Base-by-base conservation (phyloP, 2,888 invertebrate genomes). In the Tuta absoluta region DNA sequence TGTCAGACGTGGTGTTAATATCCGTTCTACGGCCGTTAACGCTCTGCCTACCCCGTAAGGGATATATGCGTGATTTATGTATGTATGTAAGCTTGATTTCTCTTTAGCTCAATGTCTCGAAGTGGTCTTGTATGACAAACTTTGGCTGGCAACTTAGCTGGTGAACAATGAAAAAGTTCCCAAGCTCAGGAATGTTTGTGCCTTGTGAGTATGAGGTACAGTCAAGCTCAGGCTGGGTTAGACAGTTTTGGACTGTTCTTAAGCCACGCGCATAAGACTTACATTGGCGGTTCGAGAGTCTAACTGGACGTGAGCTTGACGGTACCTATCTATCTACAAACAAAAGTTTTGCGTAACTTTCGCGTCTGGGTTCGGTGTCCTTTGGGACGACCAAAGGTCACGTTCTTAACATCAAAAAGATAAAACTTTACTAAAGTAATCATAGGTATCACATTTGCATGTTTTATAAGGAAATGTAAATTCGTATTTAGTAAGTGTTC, bases 291-390 rank as follows among this genome's bases (percentile, higher is more conserved):
- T n/a, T n/a, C n/a, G n/a, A n/a, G n/a, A n/a, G n/a, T n/a, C n/a
- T n/a, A n/a, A n/a, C n/a, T n/a, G n/a, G n/a, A n/a, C n/a, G n/a
- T n/a, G n/a, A n/a, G n/a, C n/a, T n/a, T n/a, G n/a, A n/a, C n/a
- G n/a, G n/a, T n/a, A n/a, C n/a, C n/a, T 24, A 24, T 24, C 4
- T 28, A 21, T 21, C 3, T 0, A 1, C 21, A 49, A 5, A n/a
- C 5, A 11, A 28, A 53, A 53, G 5, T 53, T 53, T 53, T 3
- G 28, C n/a, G 12, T 12, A 53, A 53, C 53, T 53, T 53, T 53
- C 53, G 28, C 23, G 51, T 53, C 21, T 14, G 12, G n/a, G 24
- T 53, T 53, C 53, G 53, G 21, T 28, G 53, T 24, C 23, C 53
- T 53, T 53, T 23, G 14, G 28, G 53, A 14, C 8, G 14, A 11